Percentiles rank a stretch among this genome's conserved stretches.
Evolutionary conservation across 2,113 vertebrate genomes (phyloP).

Genomic region (Ciconia boyciana): DNA sequence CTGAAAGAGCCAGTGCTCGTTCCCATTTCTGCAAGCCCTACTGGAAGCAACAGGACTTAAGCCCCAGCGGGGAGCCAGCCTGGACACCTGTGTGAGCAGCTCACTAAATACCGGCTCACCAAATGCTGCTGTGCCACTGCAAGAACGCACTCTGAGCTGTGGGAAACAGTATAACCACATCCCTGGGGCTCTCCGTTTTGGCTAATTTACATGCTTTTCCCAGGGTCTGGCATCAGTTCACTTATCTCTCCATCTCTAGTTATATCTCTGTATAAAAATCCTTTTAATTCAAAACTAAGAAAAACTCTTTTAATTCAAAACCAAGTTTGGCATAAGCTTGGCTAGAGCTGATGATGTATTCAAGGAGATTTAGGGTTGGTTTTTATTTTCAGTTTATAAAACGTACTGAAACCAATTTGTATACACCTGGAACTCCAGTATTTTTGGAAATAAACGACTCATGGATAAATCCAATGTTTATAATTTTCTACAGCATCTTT

Average conservation of each 20-base stretch:
- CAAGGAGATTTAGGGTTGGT: not conserved
- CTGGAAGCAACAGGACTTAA: not conserved
- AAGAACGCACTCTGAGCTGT: not conserved
- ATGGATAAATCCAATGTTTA: not conserved
- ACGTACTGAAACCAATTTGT: not conserved
- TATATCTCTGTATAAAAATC: not conserved
- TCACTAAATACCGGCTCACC: not conserved
- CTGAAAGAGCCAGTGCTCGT: not conserved
- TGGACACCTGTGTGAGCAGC: not conserved
- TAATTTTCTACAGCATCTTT: not conserved
- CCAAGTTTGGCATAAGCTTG: not conserved
- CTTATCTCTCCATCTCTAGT: not conserved
- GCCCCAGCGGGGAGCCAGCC: fast-evolving
- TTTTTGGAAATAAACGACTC: not conserved
- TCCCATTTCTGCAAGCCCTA: not conserved
- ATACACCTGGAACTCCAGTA: not conserved
- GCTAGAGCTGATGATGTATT: not conserved
- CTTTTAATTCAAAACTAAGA: not conserved
- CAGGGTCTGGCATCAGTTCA: not conserved
- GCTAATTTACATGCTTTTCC: not conserved
- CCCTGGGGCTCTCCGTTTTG: not conserved
- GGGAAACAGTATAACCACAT: not conserved
- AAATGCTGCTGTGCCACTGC: not conserved
- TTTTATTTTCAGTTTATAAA: not conserved
- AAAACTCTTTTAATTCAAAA: not conserved